These are phyloP conservation scores for Pardalotus punctatus DNA, from an alignment of 2,113 vertebrate species.

Conservation along the genomic window DNA sequence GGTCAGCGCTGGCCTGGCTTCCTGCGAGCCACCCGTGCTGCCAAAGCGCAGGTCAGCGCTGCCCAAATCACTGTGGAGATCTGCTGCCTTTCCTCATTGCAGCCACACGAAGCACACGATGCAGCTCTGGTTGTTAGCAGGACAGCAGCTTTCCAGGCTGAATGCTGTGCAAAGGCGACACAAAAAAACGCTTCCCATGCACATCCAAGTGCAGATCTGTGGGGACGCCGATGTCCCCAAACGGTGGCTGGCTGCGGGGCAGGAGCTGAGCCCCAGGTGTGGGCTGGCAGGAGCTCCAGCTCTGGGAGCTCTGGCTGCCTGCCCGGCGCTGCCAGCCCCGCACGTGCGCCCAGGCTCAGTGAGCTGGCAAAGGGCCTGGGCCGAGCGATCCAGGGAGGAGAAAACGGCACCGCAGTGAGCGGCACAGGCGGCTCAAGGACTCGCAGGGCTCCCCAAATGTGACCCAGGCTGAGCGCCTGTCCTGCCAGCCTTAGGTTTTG, in stretches of 20 bases:
- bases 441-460: fast-evolving
- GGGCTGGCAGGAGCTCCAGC: not conserved
- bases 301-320: not conserved
- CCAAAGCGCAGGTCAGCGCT: not conserved
- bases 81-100: not conserved
- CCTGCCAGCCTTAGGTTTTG: not conserved
- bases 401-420: fast-evolving
- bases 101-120: fast-evolving
- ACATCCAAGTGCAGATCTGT: fast-evolving
- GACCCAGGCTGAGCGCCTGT: fast-evolving
- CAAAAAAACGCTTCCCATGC: not conserved
- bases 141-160: fast-evolving
- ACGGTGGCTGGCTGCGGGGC: not conserved
- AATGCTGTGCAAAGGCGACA: fast-evolving
- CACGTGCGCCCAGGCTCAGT: fast-evolving
- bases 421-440: not conserved
- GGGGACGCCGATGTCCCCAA: not conserved
- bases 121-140: fast-evolving
- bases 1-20: not conserved
- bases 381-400: fast-evolving
- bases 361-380: not conserved
- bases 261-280: not conserved
- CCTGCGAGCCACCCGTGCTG: not conserved
- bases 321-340: not conserved
- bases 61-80: not conserved